Conservation (phyloP, 2,888 invertebrate species). For the Disparrhopalites patrizii region DNA sequence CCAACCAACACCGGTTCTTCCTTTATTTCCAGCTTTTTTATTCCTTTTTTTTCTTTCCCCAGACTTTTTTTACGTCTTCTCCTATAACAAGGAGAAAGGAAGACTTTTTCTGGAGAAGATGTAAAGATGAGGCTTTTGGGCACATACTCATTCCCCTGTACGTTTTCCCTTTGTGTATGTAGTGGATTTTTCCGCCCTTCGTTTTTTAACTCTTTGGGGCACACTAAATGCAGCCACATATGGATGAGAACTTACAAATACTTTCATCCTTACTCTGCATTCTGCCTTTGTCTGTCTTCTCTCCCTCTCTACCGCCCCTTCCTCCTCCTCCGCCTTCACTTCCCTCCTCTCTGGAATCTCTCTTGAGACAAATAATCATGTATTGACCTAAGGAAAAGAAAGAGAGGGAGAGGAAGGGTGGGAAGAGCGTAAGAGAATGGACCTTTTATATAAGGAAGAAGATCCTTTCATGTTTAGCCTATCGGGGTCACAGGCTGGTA, state of each 20-base stretch:
- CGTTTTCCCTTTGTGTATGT: background rate
- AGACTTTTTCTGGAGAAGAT: background rate
- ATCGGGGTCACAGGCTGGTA: no score
- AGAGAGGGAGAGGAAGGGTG: no score
- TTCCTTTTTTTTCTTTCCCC: no score
- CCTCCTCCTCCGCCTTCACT: no score
- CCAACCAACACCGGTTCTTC: background rate
- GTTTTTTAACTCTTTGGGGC: conserved; percentile 10
- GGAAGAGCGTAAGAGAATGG: no score
- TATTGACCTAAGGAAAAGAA: conserved; percentile 27
- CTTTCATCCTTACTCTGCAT: conserved; percentile 5
- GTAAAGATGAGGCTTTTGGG: background rate
- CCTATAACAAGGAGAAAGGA: background rate
- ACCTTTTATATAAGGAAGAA: conserved; percentile 21
- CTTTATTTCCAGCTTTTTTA: background rate
- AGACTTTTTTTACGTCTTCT: no score
- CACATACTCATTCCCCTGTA: conserved; percentile 15
- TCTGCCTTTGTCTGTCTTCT: conserved; percentile 12
- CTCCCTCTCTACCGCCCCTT: conserved; percentile 2
- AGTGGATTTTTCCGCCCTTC: background rate
- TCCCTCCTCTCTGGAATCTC: no score
- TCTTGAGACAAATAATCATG: conserved; percentile 26
- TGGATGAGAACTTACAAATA: conserved; percentile 10
- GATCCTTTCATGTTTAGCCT: background rate
- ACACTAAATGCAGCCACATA: conserved; percentile 22